Evolutionary conservation across 2,113 vertebrate genomes (phyloP).

Genomic region (Heterotilapia buettikoferi): DNA sequence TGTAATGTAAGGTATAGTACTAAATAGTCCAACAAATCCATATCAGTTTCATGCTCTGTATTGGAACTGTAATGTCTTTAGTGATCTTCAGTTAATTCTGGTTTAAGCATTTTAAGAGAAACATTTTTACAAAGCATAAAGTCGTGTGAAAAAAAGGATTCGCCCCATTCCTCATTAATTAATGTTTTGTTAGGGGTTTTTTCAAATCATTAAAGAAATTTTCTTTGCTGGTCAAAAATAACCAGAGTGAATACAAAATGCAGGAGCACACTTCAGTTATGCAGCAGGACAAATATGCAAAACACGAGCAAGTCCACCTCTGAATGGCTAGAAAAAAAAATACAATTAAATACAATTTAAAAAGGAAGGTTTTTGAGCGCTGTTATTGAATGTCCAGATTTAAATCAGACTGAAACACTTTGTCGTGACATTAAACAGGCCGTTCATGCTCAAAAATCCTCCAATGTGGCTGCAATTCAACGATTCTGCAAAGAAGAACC

Average conservation of each 20-base stretch:
- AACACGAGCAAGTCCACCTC: neutral
- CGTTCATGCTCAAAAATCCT: neutral
- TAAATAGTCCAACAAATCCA: neutral
- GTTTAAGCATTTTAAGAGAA: neutral
- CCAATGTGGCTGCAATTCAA: neutral
- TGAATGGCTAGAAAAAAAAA: neutral
- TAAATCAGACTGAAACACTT: neutral
- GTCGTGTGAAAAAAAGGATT: neutral
- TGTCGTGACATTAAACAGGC: neutral
- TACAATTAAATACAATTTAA: neutral
- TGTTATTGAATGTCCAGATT: accelerated
- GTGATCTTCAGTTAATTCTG: neutral
- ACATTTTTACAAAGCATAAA: neutral
- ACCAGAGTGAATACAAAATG: neutral
- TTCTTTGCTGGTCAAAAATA: neutral
- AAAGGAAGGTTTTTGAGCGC: neutral
- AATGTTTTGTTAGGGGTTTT: neutral
- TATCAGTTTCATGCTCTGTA: neutral
- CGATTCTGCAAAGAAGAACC: neutral
- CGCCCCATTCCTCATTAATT: neutral
- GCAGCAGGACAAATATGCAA: neutral
- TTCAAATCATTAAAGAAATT: neutral
- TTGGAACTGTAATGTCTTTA: neutral
- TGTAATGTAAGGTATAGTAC: neutral
- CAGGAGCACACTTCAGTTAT: accelerated